Evolutionary conservation across 2,888 invertebrate genomes (phyloP).

Genomic region (Nasonovia ribisnigri): DNA sequence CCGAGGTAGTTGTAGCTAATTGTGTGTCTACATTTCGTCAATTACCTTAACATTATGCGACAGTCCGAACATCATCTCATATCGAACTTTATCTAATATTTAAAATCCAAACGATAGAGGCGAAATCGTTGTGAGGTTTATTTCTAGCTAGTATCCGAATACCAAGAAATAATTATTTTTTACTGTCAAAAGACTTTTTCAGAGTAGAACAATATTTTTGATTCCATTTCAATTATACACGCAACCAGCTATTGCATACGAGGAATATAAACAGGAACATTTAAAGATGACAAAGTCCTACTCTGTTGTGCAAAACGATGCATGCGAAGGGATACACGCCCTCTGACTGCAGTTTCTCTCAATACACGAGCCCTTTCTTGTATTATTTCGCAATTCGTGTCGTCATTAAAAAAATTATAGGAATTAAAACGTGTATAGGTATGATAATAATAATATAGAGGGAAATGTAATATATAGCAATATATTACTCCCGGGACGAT

Average conservation of each 20-base stretch:
- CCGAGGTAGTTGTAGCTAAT: not conserved
- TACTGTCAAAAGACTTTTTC: not conserved
- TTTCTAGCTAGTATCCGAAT: not conserved
- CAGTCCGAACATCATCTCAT: not conserved
- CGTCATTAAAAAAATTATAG: not conserved
- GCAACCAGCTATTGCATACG: too few species aligned
- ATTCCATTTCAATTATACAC: not conserved
- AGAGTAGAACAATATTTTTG: not conserved
- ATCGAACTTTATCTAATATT: too few species aligned
- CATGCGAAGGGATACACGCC: too few species aligned
- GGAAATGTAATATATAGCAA: too few species aligned
- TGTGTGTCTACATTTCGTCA: not conserved
- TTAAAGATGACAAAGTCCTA: not conserved
- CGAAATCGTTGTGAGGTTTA: not conserved
- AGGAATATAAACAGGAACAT: not conserved
- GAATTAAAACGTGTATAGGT: not conserved
- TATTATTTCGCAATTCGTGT: not conserved
- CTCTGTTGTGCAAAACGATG: too few species aligned
- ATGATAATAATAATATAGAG: not conserved
- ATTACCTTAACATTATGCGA: not conserved
- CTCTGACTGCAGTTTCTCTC: not conserved
- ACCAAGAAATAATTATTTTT: not conserved
- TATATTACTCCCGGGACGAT: not conserved
- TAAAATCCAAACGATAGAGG: not conserved
- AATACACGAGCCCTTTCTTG: not conserved